A percentile compares a stretch with the other conserved stretches of the same genome.
Conservation (phyloP, 2,888 invertebrate species). For the Drosophila lutescens region DNA sequence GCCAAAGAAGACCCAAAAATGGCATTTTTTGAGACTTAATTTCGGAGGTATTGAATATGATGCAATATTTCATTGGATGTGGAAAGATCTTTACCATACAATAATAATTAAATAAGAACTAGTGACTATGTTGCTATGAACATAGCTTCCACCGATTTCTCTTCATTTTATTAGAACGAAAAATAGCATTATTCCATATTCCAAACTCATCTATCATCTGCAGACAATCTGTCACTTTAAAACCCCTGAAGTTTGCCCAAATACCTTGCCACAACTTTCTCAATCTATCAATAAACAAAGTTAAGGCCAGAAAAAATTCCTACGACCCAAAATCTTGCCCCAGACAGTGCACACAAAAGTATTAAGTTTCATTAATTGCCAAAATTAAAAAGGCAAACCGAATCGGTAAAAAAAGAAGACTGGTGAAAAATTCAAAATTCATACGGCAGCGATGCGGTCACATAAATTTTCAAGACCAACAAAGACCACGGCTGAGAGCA, state of each 20-base stretch:
- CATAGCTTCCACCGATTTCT: not conserved
- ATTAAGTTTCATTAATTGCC: constrained; percentile 83
- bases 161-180: not conserved
- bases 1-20: not conserved
- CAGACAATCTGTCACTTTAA: constrained; percentile 9
- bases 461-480: constrained; percentile 71
- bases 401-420: constrained; percentile 35
- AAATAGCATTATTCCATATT: not conserved
- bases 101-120: too few relatives aligned
- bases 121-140: too few relatives aligned
- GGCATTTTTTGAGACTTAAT: constrained; percentile 1
- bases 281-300: constrained; percentile 23
- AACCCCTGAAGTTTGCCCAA: constrained; percentile 5
- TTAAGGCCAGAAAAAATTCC: constrained; percentile 12
- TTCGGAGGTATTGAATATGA: not conserved
- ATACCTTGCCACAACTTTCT: constrained; percentile 27
- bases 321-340: constrained; percentile 14
- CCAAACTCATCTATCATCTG: constrained; percentile 23
- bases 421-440: constrained; percentile 73
- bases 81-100: not conserved
- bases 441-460: constrained; percentile 76
- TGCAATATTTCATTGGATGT: not conserved
- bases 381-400: constrained; percentile 56
- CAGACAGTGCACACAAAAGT: constrained; percentile 67
- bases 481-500: constrained; percentile 46